A percentile compares a stretch with the other conserved stretches of the same genome.
Evolutionary conservation across 2,797 vertebrate genomes (phyloP).

Genomic region (Tolypeutes matacus): DNA sequence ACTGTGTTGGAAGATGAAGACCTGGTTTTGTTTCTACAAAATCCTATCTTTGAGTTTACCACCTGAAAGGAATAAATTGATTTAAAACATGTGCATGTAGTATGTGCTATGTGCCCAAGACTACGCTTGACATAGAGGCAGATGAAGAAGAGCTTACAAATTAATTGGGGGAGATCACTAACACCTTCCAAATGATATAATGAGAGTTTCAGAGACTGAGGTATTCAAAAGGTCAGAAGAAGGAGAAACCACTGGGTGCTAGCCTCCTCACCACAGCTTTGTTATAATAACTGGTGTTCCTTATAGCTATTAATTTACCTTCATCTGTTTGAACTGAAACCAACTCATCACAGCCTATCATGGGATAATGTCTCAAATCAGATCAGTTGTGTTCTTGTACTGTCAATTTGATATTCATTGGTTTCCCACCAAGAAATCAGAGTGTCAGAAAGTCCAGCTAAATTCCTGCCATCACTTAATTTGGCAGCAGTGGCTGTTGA

Average conservation of each 20-base stretch:
- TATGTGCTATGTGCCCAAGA: neutral
- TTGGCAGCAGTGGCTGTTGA: neutral
- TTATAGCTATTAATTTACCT: neutral
- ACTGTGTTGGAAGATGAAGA: conserved; percentile 39
- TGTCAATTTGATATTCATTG: neutral
- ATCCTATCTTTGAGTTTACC: conserved; percentile 18
- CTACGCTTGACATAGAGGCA: no score
- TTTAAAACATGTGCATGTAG: neutral
- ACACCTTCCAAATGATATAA: neutral
- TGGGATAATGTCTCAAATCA: neutral
- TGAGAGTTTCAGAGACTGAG: neutral
- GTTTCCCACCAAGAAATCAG: neutral
- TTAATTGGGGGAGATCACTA: neutral
- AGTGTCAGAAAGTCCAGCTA: neutral
- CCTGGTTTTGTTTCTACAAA: conserved; percentile 41
- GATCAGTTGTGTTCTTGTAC: neutral
- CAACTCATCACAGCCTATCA: neutral
- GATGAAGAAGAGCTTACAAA: neutral
- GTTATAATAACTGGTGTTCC: neutral
- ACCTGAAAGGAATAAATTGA: neutral
- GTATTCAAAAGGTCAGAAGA: neutral
- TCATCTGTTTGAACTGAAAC: neutral
- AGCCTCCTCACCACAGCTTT: neutral
- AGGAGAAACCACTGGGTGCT: neutral
- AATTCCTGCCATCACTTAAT: neutral